phyloP scores from a whole-genome alignment of 2,888 invertebrate genomes.

The Ectropis crepuscularia region DNA sequence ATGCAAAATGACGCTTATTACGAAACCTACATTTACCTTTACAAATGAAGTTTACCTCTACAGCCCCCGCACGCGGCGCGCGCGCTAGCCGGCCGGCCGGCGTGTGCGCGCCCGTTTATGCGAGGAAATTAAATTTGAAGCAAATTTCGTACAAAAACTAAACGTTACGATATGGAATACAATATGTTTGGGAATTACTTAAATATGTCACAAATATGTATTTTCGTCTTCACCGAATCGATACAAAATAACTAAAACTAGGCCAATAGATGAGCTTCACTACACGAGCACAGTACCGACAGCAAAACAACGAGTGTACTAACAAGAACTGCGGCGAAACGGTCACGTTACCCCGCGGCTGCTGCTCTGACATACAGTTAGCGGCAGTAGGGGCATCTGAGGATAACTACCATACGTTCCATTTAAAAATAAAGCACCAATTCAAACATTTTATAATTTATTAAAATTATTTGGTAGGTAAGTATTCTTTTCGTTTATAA shows the following conservation, averaged over 20 bases:
- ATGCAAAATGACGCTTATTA: conserved; percentile 4
- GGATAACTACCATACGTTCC: too few relatives aligned
- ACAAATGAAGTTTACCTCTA: conserved; percentile 23
- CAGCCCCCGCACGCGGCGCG: too few relatives aligned
- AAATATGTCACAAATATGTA: conserved; percentile 48
- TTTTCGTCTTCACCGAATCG: conserved; percentile 1
- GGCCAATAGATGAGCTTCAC: conserved; percentile 1
- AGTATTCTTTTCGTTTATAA: too few relatives aligned
- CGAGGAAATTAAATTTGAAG: conserved; percentile 15
- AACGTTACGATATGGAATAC: conserved; percentile 64
- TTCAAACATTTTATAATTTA: too few relatives aligned
- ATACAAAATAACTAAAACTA: not conserved
- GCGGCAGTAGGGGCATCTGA: too few relatives aligned
- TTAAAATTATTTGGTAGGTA: too few relatives aligned
- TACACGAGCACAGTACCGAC: too few relatives aligned
- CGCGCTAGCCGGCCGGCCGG: too few relatives aligned
- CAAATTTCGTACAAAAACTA: conserved; percentile 34
- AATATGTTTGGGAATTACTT: conserved; percentile 63
- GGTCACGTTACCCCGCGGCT: too few relatives aligned
- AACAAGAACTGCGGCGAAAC: not conserved
- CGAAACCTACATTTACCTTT: conserved; percentile 32
- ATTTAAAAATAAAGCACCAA: too few relatives aligned
- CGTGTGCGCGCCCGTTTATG: conserved; percentile 1
- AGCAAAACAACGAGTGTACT: not conserved
- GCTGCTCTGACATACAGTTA: too few relatives aligned